Percentiles rank a stretch among this genome's conserved stretches.
These are phyloP conservation scores for Caenorhabditis latens DNA, from an alignment of 1,140 invertebrate genomes.

Conservation along the genomic window DNA sequence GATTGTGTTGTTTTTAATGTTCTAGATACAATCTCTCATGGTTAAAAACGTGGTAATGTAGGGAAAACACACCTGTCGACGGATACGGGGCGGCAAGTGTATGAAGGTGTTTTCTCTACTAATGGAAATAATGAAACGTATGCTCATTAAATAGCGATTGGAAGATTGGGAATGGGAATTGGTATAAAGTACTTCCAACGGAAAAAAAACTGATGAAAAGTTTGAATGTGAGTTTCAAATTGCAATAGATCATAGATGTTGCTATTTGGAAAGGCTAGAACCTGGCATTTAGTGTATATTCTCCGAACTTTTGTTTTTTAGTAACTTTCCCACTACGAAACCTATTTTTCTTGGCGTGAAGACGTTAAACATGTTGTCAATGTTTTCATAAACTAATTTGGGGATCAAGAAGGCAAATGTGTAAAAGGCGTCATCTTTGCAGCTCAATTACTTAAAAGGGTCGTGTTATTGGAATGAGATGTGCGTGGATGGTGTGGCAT, in stretches of 20 bases:
- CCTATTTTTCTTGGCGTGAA: too few relatives aligned
- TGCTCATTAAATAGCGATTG: neutral
- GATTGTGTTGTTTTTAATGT: neutral
- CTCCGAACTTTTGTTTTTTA: too few relatives aligned
- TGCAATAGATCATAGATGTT: neutral
- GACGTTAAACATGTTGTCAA: neutral
- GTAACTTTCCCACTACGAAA: too few relatives aligned
- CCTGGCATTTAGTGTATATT: too few relatives aligned
- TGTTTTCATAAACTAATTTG: slow-evolving; percentile 39
- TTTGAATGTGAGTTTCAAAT: neutral
- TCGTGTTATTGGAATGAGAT: slow-evolving; percentile 48
- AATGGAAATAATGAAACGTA: slow-evolving; percentile 10
- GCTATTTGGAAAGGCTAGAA: too few relatives aligned
- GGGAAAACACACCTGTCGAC: neutral
- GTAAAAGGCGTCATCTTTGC: slow-evolving; percentile 37
- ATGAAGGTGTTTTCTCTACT: neutral
- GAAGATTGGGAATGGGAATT: neutral
- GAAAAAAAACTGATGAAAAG: neutral
- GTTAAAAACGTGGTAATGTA: slow-evolving; percentile 20
- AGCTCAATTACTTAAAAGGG: slow-evolving; percentile 55
- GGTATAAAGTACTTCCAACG: too few relatives aligned
- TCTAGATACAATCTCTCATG: slow-evolving; percentile 36
- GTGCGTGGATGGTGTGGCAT: slow-evolving; percentile 49
- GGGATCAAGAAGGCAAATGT: neutral
- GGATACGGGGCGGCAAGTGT: neutral